Base-by-base conservation (phyloP, 1,140 invertebrate species). In the Drosophila sturtevanti region DNA sequence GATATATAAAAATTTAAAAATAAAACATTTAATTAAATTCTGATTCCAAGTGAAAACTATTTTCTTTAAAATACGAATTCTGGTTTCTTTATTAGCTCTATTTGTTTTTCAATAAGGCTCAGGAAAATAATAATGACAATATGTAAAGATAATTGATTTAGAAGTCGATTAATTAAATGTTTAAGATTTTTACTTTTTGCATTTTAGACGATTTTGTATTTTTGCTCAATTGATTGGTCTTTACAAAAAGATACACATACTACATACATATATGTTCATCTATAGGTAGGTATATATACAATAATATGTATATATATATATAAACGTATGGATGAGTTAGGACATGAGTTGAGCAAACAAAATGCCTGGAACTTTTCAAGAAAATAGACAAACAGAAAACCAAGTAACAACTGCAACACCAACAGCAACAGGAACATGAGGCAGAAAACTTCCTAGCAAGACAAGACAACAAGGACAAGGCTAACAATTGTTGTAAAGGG, bases 391-490 rank as follows among this genome's bases (percentile, higher is more conserved):
- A 73, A 69, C 60, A 61, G 52, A 59, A 67, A 86, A 56, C 76
- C 78, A 78, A 81, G 41, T 63, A 66, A 79, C 78, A 87, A 18
- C 71, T 81, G 63, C 66, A 72, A 74, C 72, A 54, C 51, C 71
- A 59, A 69, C 14, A 44, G 56, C 37, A 68, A 64, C 59, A 75
- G 41, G 51, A 75, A 70, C 62, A 51, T 72, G 73, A 34, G 31
- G 41, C 63, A 67, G 54, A 81, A 81, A 86, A 85, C 74, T 85
- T 86, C 68, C 22, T 7, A 72, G 69, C 71, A 87, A 63, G 81
- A 86, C 82, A 86, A 87, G 82, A 87, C 78, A 73, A 75, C 82
- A 86, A 86, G 82, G 82, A 82, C 82, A 86, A 79, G 79, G 79
- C 75, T 70, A 79, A 72, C 79, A 81, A 68, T 62, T 72, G 62